Evolutionary conservation across 2,797 vertebrate species (phyloP), one percentile per base, ranked within the genome.

Genomic region (Tragelaphus oryx): DNA sequence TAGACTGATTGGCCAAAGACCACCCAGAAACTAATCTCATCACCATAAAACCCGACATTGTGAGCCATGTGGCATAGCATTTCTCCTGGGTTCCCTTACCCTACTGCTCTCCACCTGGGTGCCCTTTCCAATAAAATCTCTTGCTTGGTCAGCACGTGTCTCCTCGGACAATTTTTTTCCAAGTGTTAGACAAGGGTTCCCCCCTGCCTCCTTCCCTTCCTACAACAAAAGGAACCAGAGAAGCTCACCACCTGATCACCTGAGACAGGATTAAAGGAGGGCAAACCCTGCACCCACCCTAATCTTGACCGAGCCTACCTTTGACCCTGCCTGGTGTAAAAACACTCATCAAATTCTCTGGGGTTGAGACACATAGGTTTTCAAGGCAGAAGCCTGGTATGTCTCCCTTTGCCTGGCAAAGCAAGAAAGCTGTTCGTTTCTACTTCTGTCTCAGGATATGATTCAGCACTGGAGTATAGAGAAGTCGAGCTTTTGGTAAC

Each of bases 51-150:
- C 44, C 44, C 44, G 9, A 46, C 2, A 46, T 3, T 46, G 44
- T 2, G 44, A 46, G 2, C 44, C 44, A 41, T 5, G 41, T 1
- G 1, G 41, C 41, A 46, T 0, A 46, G 2, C 44, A 46, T 0
- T 46, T 46, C 9, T 46, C 44, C 44, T 46, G 44, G 9, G 2
- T 46, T 46, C 44, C 2, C 44, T 46, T 46, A 46, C 44, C 44
- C 44, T 46, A 46, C 44, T 46, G 44, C 10, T 46, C 44, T 46
- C 44, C 44, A 46, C 44, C 44, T 2, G 44, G 9, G 44, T 46
- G 44, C 44, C 9, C 2, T 46, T 46, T 46, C 44, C 44, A 46
- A 46, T 46, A 10, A 46, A 46, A 46, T 46, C 44, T 46, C 44
- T 46, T 46, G 0, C 44, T 46, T 46, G 44, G 44, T 46, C 44